Evolutionary conservation across 2,113 vertebrate species (phyloP).

Genomic region (Sitta europaea): DNA sequence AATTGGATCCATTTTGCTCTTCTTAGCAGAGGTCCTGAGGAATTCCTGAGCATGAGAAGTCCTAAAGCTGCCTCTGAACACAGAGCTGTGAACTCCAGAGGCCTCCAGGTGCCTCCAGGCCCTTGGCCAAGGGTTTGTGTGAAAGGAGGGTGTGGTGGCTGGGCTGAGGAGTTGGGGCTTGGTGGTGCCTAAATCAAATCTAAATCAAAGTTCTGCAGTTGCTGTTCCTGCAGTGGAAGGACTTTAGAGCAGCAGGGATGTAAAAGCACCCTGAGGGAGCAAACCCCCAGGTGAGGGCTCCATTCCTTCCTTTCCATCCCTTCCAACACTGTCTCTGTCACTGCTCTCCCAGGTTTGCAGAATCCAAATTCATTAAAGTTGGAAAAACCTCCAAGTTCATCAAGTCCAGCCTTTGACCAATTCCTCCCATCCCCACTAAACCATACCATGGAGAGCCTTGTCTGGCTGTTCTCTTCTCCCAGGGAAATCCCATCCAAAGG

Average conservation of each 20-base stretch:
- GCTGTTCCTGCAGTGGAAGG: neutral
- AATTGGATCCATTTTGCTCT: neutral
- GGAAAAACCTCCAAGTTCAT: neutral
- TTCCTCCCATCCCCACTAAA: neutral
- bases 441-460: rapidly evolving
- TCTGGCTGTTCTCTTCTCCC: neutral
- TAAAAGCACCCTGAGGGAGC: neutral
- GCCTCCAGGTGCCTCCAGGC: neutral
- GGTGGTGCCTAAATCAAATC: neutral
- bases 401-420: no score
- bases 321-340: neutral
- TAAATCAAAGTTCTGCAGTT: neutral
- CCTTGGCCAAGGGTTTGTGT: neutral
- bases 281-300: neutral
- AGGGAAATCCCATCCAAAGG: neutral
- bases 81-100: neutral
- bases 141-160: neutral
- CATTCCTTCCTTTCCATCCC: neutral
- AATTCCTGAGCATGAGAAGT: neutral
- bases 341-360: neutral
- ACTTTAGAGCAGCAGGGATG: neutral
- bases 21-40: neutral
- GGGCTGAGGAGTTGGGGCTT: neutral
- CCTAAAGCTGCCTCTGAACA: neutral
- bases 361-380: neutral